Base-by-base conservation (phyloP, 2,888 invertebrate species). In the Eupithecia centaureata region DNA sequence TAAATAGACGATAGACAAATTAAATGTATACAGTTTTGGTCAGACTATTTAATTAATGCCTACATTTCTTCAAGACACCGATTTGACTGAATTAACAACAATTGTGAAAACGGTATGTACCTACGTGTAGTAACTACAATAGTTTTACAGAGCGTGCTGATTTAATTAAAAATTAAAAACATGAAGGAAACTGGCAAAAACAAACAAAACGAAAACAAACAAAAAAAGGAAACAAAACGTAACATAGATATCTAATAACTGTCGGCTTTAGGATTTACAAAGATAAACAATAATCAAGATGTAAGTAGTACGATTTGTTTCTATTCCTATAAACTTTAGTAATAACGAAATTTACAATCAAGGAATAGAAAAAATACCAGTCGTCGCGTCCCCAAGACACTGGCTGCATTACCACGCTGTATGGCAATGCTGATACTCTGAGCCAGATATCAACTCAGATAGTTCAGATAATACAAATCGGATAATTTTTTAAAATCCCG, bases 1-100 rank as follows among this genome's bases (percentile, higher is more conserved):
- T 51, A 64, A 51, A 51, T 52, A 58, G 3, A 42, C 1, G 42
- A 60, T 5, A 60, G 25, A 13, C 13, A 13, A 52, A 27, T 52
- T 52, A 52, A 15, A 27, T 52, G 15, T 51, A 12, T 25, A 52
- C 27, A 15, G 15, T 52, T 15, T 27, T 25, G 25, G 7, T 27
- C 15, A 15, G 15, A 52, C 27, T 2, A n/a, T 52, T 27, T 13
- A 7, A 13, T n/a, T n/a, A 27, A 52, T 52, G 51, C 15, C 27
- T 27, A 27, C 13, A 52, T 52, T 15, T 52, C 15, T 27, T 47
- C 47, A 22, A 47, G 3, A 7, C 47, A 12, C 18, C 8, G 18
- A 42, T 42, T 8, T 1, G 8, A 42, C 18, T 42, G 18, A 18
- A 2, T 8, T 18, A n/a, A 42, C 10, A 42, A n/a, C 18, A 42